A percentile compares a stretch with the other conserved stretches of the same genome.
Evolutionary conservation across 1,140 invertebrate species (phyloP).

Genomic region (Leptinotarsa defecta): DNA sequence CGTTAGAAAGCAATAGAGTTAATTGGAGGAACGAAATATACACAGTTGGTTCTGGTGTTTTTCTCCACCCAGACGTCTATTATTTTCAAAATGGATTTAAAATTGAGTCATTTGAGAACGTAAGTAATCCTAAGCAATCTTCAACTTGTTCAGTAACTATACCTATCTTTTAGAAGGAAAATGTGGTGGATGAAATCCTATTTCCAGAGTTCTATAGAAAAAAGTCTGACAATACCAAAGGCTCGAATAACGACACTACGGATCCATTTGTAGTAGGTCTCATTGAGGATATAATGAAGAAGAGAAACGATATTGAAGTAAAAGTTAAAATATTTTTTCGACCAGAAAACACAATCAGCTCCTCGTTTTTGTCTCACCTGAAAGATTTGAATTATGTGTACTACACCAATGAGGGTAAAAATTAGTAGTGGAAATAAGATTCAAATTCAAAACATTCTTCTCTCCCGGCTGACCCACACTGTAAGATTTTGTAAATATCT

Average conservation of each 20-base stretch:
- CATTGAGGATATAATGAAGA: constrained; percentile 45
- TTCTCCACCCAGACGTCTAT: constrained; percentile 70
- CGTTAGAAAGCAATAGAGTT: constrained; percentile 46
- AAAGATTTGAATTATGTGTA: constrained; percentile 76
- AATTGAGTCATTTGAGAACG: background rate
- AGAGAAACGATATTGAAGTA: constrained; percentile 65
- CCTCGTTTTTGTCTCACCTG: constrained; percentile 45
- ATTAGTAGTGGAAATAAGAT: background rate
- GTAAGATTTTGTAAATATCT: too few species aligned
- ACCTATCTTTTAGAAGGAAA: background rate
- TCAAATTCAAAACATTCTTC: too few species aligned
- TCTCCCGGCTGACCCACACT: too few species aligned
- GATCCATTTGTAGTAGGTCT: constrained; percentile 71
- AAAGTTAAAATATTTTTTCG: constrained; percentile 75
- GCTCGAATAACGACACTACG: constrained; percentile 73
- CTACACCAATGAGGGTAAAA: constrained; percentile 70
- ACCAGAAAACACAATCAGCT: constrained; percentile 74
- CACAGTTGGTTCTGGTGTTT: constrained; percentile 72
- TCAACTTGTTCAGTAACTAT: background rate
- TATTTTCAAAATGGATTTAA: constrained; percentile 57
- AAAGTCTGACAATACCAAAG: constrained; percentile 58
- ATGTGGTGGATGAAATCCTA: constrained; percentile 69
- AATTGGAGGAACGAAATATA: constrained; percentile 37
- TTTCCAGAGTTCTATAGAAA: constrained; percentile 72
- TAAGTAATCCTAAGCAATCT: background rate